Evolutionary conservation across 2,888 invertebrate species (phyloP), one percentile per base, ranked within the genome.

Genomic region (Machimus rusticus): DNA sequence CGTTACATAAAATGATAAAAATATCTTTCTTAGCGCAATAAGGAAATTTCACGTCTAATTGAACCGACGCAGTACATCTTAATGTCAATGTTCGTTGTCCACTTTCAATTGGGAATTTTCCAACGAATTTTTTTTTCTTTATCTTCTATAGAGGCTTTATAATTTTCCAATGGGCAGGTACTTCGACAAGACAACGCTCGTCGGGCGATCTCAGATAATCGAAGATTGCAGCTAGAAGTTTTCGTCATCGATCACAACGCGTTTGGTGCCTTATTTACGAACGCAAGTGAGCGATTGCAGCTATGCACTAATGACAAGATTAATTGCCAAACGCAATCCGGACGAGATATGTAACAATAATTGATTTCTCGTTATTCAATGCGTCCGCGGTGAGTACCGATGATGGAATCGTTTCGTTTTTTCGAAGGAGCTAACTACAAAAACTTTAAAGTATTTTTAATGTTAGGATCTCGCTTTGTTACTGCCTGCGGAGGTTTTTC

Each of bases 281-380:
- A 74, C 34, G 74, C 74, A 74, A 12, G 37, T 12, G 76, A 39
- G 14, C 37, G 76, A 39, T 39, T 37, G 39, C 76, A 76, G 76
- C 34, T 76, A 76, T 76, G 76, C 76, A 37, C 76, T 76, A 76
- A 34, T n/a, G 76, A 76, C 76, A 76, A 76, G 76, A 76, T 76
- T 76, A 76, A 76, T 76, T 76, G 76, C 34, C 76, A 28, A 76
- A 76, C 34, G 76, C 66, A 66, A 76, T 76, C 76, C 39, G 76
- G 4, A 76, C 34, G n/a, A 76, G 76, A 76, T 37, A 34, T 76
- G 37, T 19, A 37, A 39, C 39, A 76, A 39, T 76, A 37, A 76
- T 76, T 76, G 76, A 76, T 76, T 76, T 39, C 39, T 39, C 39
- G 76, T 66, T 66, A 66, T 66, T 66, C 66, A 39, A 76, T 34